Conservation (phyloP, 2,113 vertebrate genomes). For the Pluvialis apricaria region DNA sequence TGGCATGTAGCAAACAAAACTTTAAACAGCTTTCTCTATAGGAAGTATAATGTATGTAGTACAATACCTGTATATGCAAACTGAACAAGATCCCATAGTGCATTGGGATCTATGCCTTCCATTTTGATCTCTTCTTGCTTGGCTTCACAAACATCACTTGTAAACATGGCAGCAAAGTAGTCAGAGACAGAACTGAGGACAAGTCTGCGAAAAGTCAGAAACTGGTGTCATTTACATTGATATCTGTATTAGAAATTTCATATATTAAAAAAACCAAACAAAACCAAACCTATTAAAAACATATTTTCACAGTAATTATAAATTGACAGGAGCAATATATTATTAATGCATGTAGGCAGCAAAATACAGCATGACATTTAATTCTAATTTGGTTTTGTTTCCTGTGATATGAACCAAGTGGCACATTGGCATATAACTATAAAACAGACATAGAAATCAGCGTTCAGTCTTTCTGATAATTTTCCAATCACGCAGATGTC, state of each 20-base stretch:
- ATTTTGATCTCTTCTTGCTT: slow-evolving; percentile 85
- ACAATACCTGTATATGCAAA: slow-evolving; percentile 82
- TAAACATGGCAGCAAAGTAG: slow-evolving; percentile 85
- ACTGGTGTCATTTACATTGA: not conserved
- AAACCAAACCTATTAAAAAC: not conserved
- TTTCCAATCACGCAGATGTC: not conserved
- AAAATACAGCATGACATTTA: not conserved
- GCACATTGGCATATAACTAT: not conserved
- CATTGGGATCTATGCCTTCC: slow-evolving; percentile 82
- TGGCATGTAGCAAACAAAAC: not conserved
- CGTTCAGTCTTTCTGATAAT: not conserved
- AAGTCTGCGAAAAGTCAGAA: slow-evolving; percentile 68
- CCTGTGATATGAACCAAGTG: not conserved
- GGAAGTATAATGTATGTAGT: not conserved
- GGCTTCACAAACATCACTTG: slow-evolving; percentile 82
- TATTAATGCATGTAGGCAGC: not conserved
- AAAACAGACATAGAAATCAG: not conserved
- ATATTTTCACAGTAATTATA: not conserved
- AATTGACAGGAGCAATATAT: not conserved
- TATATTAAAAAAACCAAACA: not conserved
- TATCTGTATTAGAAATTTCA: not conserved
- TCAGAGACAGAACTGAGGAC: slow-evolving; percentile 83
- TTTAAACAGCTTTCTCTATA: not conserved
- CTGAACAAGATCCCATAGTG: slow-evolving; percentile 83
- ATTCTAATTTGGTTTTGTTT: not conserved